Base-by-base conservation (phyloP, 2,888 invertebrate species). In the Lasioglossum lativentre region DNA sequence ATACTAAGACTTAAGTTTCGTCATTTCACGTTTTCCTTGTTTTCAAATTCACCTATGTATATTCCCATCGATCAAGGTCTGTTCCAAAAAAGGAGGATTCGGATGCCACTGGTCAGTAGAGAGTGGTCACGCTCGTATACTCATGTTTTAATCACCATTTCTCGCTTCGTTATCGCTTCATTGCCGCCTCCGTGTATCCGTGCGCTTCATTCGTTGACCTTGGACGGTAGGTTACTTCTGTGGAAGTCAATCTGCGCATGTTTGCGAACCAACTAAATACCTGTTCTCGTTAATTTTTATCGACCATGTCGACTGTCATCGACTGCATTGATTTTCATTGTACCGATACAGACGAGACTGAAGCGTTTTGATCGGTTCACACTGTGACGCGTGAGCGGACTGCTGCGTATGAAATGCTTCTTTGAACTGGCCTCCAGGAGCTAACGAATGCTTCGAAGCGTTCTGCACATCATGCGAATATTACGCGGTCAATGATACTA, bases 61-160 rank as follows among this genome's bases (percentile, higher is more conserved):
- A 73, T 91, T 90, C 92, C 87, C 90, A 91, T 92, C 90, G 90
- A 90, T 92, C 87, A 93, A 93, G 92, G 92, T 92, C 91, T 93
- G 92, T 91, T 85, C 92, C 91, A 89, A 88, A 90, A 85, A 92
- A 92, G 92, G 91, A 93, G 92, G 93, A 92, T 89, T 88, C 87
- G 90, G 90, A 90, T 83, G 83, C 88, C 75, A 87, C 85, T 84
- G 89, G 89, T 87, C 90, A 93, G 87, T 93, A 93, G 83, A 83
- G 88, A 83, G 86, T 86, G 86, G 83, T 84, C 85, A 84, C 78
- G 77, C 84, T 86, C 84, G 66, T 84, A 80, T 82, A 85, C 84
- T 77, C 75, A 70, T 82, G 71, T 82, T 66, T 40, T 68, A 38
- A 38, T 68, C 71, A 81, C 77, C 80, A 90, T 85, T 87, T 84